These are phyloP conservation scores for Microplitis mediator DNA, from an alignment of 1,140 invertebrate species.

Conservation along the genomic window DNA sequence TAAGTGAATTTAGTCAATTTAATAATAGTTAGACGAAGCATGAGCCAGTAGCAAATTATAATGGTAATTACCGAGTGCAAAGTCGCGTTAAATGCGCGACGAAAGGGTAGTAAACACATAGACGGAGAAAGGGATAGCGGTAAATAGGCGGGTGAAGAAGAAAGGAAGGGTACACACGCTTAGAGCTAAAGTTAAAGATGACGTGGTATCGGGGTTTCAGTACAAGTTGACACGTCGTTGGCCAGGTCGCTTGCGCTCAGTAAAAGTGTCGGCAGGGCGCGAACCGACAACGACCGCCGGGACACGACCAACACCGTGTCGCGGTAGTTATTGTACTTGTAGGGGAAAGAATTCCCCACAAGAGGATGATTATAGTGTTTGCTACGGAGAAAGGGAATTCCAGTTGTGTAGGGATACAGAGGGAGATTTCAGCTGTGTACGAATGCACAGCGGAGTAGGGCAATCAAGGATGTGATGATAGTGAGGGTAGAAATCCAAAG, in stretches of 20 bases:
- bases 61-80: too few species aligned
- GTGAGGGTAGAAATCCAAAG: background rate
- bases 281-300: slow-evolving; percentile 52
- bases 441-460: background rate
- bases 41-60: too few species aligned
- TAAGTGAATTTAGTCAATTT: too few species aligned
- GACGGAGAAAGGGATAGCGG: too few species aligned
- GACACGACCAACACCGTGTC: slow-evolving; percentile 45
- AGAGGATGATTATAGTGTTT: slow-evolving; percentile 5
- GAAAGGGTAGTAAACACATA: too few species aligned
- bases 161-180: background rate
- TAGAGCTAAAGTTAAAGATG: slow-evolving; percentile 6
- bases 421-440: background rate
- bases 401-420: background rate
- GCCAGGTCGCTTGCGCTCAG: slow-evolving; percentile 46
- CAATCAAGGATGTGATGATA: background rate
- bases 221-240: slow-evolving; percentile 45
- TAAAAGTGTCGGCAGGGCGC: slow-evolving; percentile 52
- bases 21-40: too few species aligned
- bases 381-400: background rate
- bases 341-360: slow-evolving; percentile 32
- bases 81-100: too few species aligned
- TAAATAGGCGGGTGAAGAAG: background rate
- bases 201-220: slow-evolving; percentile 16
- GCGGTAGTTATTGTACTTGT: slow-evolving; percentile 23